Evolutionary conservation across 2,888 invertebrate species (phyloP), one percentile per base, ranked within the genome.

Genomic region (Athripsodes cinereus): DNA sequence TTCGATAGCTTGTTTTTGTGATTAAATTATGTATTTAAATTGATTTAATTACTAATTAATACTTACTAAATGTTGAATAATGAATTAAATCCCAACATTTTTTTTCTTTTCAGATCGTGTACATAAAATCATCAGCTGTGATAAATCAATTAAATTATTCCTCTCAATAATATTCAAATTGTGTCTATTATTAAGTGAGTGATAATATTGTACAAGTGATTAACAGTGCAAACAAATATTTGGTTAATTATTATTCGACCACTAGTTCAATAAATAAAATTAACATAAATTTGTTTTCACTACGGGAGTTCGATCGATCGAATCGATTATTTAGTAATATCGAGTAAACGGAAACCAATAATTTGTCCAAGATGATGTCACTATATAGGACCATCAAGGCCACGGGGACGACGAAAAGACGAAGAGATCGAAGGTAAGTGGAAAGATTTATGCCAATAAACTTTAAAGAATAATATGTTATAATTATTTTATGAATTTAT

Each of bases 301-400:
- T 10, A 26, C 26, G 10, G 26, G 26, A 26, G 10, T 10, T 3
- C 26, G 13, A 5, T 16, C 2, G 13, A 40, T 40, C 16, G 40
- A 8, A 5, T 40, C 3, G 13, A n/a, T 8, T 40, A 40, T 40
- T 40, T 40, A 8, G 13, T n/a, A 40, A 40, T 40, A 40, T n/a
- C 13, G 16, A n/a, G 13, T 40, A 13, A 31, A 8, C 11, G 31
- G 6, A n/a, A n/a, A 26, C 26, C 26, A 26, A 26, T 26, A 26
- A 26, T 26, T 26, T 26, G 26, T 6, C 10, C 65, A 72, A 80
- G 67, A 81, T 81, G 81, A 79, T 80, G 80, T 80, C 81, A 66
- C 60, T 81, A 52, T 81, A 81, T 67, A 71, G 80, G 70, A 81
- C 80, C 70, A 79, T 81, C 57, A 80, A 80, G 65, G 80, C 80